Evolutionary conservation across 2,113 vertebrate species (phyloP).

Genomic region (Zapus hudsonius): DNA sequence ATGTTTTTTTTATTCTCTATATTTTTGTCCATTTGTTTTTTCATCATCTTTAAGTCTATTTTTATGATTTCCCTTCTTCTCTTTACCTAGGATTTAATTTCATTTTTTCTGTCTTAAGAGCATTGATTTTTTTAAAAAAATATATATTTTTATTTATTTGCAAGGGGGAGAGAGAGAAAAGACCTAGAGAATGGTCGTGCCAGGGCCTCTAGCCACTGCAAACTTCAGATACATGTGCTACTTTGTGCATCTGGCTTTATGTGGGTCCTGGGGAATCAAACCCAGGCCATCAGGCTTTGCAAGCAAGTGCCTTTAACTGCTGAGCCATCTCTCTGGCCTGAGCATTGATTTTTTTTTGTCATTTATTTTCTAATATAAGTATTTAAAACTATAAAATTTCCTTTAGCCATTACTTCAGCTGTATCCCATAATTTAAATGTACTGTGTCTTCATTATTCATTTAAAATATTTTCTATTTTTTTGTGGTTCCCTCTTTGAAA

Average conservation of each 20-base stretch:
- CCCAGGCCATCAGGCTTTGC: too few species aligned
- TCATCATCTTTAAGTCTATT: constrained; percentile 14
- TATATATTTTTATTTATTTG: too few species aligned
- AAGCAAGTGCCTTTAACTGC: too few species aligned
- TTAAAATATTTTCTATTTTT: constrained; percentile 29
- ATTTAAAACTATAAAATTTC: constrained; percentile 16
- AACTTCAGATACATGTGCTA: too few species aligned
- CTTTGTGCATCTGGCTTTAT: too few species aligned
- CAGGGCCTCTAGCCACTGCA: too few species aligned
- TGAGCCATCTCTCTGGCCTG: too few species aligned
- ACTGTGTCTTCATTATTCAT: background rate
- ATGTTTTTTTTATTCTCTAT: background rate
- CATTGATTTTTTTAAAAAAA: too few species aligned
- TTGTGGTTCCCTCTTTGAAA: constrained; percentile 30
- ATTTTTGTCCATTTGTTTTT: background rate
- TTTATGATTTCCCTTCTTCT: constrained; percentile 39
- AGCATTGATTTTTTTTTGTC: too few species aligned
- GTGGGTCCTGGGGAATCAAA: too few species aligned
- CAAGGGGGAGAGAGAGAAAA: too few species aligned
- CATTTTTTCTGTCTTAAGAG: background rate
- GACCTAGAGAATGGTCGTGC: too few species aligned
- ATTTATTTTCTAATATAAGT: background rate
- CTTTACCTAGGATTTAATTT: background rate
- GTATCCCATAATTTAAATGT: background rate
- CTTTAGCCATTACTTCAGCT: background rate